Base-by-base conservation (phyloP, 2,888 invertebrate genomes). In the Erebia aethiops region DNA sequence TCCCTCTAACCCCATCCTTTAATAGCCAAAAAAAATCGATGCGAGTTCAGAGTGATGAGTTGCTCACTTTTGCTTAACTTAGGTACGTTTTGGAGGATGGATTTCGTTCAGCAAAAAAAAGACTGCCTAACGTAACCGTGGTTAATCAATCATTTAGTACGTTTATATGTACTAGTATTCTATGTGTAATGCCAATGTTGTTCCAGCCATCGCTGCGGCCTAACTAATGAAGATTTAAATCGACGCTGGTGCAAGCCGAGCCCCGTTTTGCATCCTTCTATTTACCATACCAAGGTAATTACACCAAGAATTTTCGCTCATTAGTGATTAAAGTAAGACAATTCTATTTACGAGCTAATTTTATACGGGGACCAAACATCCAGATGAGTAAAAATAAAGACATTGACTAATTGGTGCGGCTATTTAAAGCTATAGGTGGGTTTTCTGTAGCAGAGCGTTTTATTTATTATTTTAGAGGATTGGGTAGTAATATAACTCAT, bases 201-300 rank as follows among this genome's bases (percentile, higher is more conserved):
- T 94, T 94, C 73, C 93, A 97, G 97, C 89, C 96, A 97, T 88
- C 95, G 97, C 77, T 97, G 97, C 93, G 97, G 97, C 66, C 89
- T 98, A 85, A 96, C 96, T 81, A 97, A 96, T 85, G 96, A 97
- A 90, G 98, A 98, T 92, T 92, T 98, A 86, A 98, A 98, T 91
- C 95, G 97, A 78, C 95, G 96, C 71, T 98, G 98, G 98, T 95
- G 95, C 83, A 95, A 95, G 82, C 98, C 98, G 56, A 95, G 95
- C 87, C 95, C 95, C 76, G 90, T 92, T 79, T 89, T 96, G 76
- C 97, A 98, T 93, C 97, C 98, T 72, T 96, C 96, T 82, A 97
- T 98, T 87, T 97, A 95, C 91, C 96, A 97, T 89, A 95, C 96
- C 71, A 98, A 98, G 94, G 95, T 95, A 84, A 87, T 77, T 74